Percentiles rank a stretch among this genome's conserved stretches.
phyloP scores from a whole-genome alignment of 2,797 vertebrate genomes.

The Eupleurogrammus muticus region DNA sequence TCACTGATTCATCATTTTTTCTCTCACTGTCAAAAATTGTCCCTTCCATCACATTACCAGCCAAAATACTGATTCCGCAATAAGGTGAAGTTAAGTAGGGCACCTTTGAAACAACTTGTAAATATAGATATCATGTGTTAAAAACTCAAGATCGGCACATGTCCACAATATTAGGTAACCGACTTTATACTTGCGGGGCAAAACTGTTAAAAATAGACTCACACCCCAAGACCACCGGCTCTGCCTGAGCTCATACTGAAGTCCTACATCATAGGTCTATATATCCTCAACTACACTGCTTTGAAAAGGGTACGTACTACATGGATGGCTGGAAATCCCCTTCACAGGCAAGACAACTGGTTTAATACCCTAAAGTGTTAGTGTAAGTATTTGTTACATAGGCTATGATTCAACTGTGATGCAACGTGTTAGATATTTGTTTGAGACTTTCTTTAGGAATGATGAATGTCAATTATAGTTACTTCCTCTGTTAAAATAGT shows the following conservation, averaged over 20 bases:
- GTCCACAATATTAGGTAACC: constrained; percentile 84
- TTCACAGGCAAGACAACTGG: constrained; percentile 25
- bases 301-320: constrained; percentile 81
- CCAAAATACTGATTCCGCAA: background rate
- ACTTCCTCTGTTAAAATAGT: constrained; percentile 16
- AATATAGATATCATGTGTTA: constrained; percentile 77
- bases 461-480: constrained; percentile 14
- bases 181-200: constrained; percentile 81
- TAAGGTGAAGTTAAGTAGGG: constrained; percentile 43
- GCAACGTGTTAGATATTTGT: constrained; percentile 4
- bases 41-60: background rate
- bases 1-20: background rate
- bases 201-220: constrained; percentile 83
- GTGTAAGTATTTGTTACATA: constrained; percentile 27
- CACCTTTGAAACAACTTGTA: constrained; percentile 59
- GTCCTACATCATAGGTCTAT: constrained; percentile 72
- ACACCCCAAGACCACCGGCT: constrained; percentile 70
- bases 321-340: constrained; percentile 68
- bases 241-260: constrained; percentile 69
- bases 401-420: constrained; percentile 17
- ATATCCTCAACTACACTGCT: constrained; percentile 67
- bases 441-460: constrained; percentile 25
- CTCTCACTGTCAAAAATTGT: background rate
- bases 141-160: constrained; percentile 76
- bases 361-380: constrained; percentile 46